Evolutionary conservation across 1,140 invertebrate species (phyloP).

Genomic region (Psix sp.): DNA sequence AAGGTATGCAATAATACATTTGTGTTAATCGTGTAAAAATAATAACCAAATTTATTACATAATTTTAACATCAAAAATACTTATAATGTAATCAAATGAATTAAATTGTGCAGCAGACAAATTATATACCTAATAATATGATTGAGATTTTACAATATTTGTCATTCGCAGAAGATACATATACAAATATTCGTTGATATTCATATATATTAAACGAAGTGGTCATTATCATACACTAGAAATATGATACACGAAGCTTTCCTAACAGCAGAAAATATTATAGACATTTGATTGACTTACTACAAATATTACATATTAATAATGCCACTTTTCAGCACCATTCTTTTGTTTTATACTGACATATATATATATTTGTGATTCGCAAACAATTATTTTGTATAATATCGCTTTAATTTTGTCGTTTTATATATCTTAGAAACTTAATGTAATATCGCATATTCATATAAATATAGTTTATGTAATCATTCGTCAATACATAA

Average conservation of each 20-base stretch:
- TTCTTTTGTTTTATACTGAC: background rate
- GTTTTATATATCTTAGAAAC: background rate
- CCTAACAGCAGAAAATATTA: constrained; percentile 19
- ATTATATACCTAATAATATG: constrained; percentile 30
- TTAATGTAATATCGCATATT: too few species aligned
- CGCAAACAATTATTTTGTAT: background rate
- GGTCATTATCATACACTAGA: constrained; percentile 37
- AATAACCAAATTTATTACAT: constrained; percentile 48
- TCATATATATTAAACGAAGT: constrained; percentile 17
- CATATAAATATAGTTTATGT: background rate
- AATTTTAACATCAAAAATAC: constrained; percentile 39
- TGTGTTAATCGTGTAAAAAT: constrained; percentile 44
- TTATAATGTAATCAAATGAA: constrained; percentile 32
- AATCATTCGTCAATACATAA: background rate
- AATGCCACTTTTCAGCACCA: background rate
- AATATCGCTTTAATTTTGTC: background rate
- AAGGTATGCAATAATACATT: too few species aligned
- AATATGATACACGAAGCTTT: constrained; percentile 46
- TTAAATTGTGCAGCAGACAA: constrained; percentile 37
- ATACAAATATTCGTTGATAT: background rate
- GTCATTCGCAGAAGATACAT: constrained; percentile 19
- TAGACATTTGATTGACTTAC: constrained; percentile 8
- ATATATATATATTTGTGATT: background rate
- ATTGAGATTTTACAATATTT: constrained; percentile 30
- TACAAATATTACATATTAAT: constrained; percentile 4